phyloP scores from a whole-genome alignment of 2,797 vertebrate genomes.

The Characodon lateralis region DNA sequence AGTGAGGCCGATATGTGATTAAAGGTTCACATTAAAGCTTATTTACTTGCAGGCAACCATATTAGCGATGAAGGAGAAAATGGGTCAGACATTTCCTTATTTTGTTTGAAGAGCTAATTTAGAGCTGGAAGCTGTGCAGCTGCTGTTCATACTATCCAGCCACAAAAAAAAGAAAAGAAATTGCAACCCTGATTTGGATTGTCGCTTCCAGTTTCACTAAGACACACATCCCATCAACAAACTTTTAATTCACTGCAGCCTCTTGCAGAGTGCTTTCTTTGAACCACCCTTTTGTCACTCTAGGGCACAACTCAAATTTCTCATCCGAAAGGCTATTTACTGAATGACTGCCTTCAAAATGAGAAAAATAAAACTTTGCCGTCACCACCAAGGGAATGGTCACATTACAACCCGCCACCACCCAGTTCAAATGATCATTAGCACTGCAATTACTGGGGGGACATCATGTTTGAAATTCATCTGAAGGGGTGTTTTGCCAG shows the following conservation, averaged over 20 bases:
- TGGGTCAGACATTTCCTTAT: neutral
- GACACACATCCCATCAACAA: conserved; percentile 5
- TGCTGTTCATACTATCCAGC: conserved; percentile 8
- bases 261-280: conserved; percentile 11
- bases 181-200: conserved; percentile 4
- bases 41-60: neutral
- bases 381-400: conserved; percentile 46
- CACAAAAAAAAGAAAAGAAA: neutral
- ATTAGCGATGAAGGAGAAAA: conserved; percentile 9
- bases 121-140: neutral
- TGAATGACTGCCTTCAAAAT: conserved; percentile 57
- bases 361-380: conserved; percentile 55
- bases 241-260: conserved; percentile 38
- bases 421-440: conserved; percentile 73
- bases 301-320: conserved; percentile 15
- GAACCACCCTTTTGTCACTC: conserved; percentile 38
- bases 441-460: conserved; percentile 65
- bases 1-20: neutral
- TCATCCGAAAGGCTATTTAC: conserved; percentile 54
- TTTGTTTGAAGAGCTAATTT: conserved; percentile 9
- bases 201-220: conserved; percentile 3
- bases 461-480: conserved; percentile 68
- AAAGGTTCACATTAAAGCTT: neutral
- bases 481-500: conserved; percentile 65
- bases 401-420: conserved; percentile 66